Evolutionary conservation across 2,888 invertebrate species (phyloP), one percentile per base, ranked within the genome.

Genomic region (Hedychridium roseum): DNA sequence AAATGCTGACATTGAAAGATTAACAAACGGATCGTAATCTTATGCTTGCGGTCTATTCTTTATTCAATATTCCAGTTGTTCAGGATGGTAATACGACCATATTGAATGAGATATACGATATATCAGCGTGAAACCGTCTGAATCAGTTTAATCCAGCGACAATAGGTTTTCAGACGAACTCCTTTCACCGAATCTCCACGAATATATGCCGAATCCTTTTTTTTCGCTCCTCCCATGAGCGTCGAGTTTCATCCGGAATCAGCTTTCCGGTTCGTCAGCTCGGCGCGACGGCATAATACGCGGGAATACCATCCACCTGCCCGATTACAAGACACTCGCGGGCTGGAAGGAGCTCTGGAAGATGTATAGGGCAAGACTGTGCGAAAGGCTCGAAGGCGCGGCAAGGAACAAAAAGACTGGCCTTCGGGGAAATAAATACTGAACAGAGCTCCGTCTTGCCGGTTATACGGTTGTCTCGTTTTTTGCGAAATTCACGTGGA

Each of bases 351-450:
- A 26, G 41, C 27, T 53, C 31, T 46, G 28, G 36, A 20, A 43
- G 31, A 31, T 45, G 52, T 49, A 51, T 43, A 38, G 38, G 28
- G 39, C 23, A 9, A 5, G 23, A 6, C 23, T 23, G 42, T 35
- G 34, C 34, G 37, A 50, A 42, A 50, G 35, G 27, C 4, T 21
- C 43, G 36, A 32, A 28, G 32, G 16, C 26, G 34, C 30, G 28
- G 2, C 38, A 37, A 40, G 43, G 30, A 27, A 27, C 18, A 35
- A 37, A 46, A 27, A 34, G 36, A 35, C 27, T 16, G 34, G 42
- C 35, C 61, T 61, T 57, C 50, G 11, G 61, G 61, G 57, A 60
- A 60, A 61, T 60, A 60, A 60, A 60, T 60, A 60, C 57, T 60
- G 46, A 60, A 60, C 57, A 23, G 37, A 35, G 31, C 47, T 44